Evolutionary conservation across 2,113 vertebrate species (phyloP), one percentile per base, ranked within the genome.

Genomic region (Tragulus kanchil): DNA sequence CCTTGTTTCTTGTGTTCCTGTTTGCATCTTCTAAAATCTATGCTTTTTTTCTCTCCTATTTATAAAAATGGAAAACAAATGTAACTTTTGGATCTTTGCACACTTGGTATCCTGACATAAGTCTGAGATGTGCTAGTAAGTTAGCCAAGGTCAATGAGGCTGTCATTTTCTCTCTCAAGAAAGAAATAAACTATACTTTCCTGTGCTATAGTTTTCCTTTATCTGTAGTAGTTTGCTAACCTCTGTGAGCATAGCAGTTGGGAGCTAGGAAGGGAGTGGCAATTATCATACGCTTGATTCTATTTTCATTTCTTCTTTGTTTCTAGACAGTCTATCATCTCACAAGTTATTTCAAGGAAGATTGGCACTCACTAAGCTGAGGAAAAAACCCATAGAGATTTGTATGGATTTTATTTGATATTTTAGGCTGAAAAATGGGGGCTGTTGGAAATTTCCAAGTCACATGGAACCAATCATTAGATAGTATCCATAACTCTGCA

Each of bases 41-140:
- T 96, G 62, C 94, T 79, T 87, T 98, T 97, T 97, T 94, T 54
- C 95, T 96, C 95, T 96, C 87, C 92, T 97, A 82, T 93, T 96
- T 75, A 26, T 48, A 97, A 89, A 97, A 92, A 88, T 77, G 84
- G 77, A 67, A 84, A 85, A 61, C 17, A 61, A 67, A 31, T n/a
- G 6, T 26, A 50, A 11, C 45, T 93, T 91, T 23, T 25, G 10
- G 36, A 50, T 93, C 77, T 93, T 88, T 93, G 86, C 3, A 65
- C 58, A 28, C 95, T 67, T 17, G 75, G n/a, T 31, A 52, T 8
- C 26, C 87, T 65, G 62, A 93, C 17, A 11, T 13, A 79, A 21
- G 31, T 54, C 54, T 21, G 31, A 56, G 71, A 84, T 82, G 65
- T 93, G 48, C 54, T 64, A 26, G 45, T 25, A 77, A 62, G 69